phyloP scores from a whole-genome alignment of 1,140 invertebrate species.

The Drosophila serrata region DNA sequence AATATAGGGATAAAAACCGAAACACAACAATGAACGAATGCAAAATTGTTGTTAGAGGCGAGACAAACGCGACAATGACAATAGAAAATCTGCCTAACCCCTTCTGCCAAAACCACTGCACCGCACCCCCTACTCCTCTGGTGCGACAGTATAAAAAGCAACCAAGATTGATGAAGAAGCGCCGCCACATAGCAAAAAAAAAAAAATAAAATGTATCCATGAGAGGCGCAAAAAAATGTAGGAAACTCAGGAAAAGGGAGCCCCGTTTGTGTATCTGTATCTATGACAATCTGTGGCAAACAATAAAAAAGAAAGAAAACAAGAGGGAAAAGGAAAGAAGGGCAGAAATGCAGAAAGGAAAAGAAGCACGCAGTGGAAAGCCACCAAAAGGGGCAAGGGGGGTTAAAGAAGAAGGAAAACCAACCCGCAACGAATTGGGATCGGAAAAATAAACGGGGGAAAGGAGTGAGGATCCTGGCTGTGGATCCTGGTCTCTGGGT shows the following conservation, averaged over 20 bases:
- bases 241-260: conserved; percentile 11
- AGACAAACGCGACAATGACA: conserved; percentile 59
- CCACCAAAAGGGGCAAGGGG: neutral
- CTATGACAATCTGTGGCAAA: conserved; percentile 59
- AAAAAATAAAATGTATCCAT: conserved; percentile 67
- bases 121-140: neutral
- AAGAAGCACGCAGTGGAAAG: conserved; percentile 38
- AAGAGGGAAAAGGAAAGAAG: conserved; percentile 5
- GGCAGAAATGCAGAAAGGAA: conserved; percentile 38
- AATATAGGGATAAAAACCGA: conserved; percentile 26
- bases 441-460: neutral
- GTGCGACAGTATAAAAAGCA: conserved; percentile 59
- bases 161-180: conserved; percentile 80
- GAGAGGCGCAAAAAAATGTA: conserved; percentile 20
- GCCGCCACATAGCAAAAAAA: conserved; percentile 51
- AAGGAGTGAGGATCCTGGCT: neutral
- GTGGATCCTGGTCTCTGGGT: conserved; percentile 3
- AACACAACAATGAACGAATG: conserved; percentile 55
- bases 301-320: conserved; percentile 21
- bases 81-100: conserved; percentile 47
- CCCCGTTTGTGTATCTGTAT: conserved; percentile 50
- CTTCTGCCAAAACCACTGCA: too few relatives aligned
- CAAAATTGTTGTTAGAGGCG: conserved; percentile 43
- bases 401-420: conserved; percentile 2
- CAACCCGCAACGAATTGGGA: conserved; percentile 40